Evolutionary conservation across 2,797 vertebrate species (phyloP), one percentile per base, ranked within the genome.

Genomic region (Fistularia tabacaria): DNA sequence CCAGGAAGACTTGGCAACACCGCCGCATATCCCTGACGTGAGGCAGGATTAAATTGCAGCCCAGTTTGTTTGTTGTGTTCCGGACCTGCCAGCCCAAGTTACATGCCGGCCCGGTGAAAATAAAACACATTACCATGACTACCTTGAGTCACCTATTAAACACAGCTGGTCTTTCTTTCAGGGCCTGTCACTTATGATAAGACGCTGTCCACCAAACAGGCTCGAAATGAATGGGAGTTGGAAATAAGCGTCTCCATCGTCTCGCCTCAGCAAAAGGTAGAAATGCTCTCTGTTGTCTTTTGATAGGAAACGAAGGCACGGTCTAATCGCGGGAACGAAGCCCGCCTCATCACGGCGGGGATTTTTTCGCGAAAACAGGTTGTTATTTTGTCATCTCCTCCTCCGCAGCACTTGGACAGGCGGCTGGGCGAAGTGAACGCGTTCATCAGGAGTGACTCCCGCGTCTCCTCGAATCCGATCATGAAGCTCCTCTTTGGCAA

Each of bases 161-260:
- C 13, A 13, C 14, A 9, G 2, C 36, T 59, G 36, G 1, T 54
- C 2, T 79, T 54, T 3, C 36, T 81, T 80, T 45, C 58, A 96
- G 95, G 87, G 71, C 74, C 71, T n/a, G 80, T 53, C 62, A 7
- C 1, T 3, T 89, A 90, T 59, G 67, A 92, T 77, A 55, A 47
- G 42, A 13, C 13, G 0, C 88, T 96, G 11, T 89, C 91, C 9
- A 93, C 84, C 50, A 96, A 93, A 77, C 59, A 76, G 1, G 14
- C 14, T 1, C 93, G 96, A 82, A 96, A 94, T 59, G 59, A 14
- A n/a, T 99, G 96, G 96, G 97, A 99, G 77, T 59, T 75, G 11
- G 56, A 75, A 38, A 56, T 93, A 62, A 84, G 87, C 72, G 43
- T 69, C 1, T 64, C 44, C 3, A 13, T 95, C 69, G 85, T 98